A percentile compares a stretch with the other conserved stretches of the same genome.
phyloP scores from a whole-genome alignment of 2,797 vertebrate species.

The Pangasius mekongensis region DNA sequence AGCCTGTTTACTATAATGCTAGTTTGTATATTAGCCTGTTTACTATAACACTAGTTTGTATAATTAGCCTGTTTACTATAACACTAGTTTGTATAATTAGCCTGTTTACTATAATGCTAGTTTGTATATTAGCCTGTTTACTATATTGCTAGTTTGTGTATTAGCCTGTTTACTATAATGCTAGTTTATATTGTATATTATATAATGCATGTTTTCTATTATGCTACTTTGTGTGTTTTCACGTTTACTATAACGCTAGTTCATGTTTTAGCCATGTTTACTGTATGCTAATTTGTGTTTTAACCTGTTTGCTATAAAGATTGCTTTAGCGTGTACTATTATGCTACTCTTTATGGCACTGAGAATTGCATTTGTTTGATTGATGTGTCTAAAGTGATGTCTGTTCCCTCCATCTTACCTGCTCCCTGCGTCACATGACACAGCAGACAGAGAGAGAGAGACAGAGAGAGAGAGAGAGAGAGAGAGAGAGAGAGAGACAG shows the following conservation, averaged over 20 bases:
- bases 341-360: not conserved
- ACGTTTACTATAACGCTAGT: not conserved
- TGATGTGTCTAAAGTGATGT: not conserved
- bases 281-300: not conserved
- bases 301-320: not conserved
- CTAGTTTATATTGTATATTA: too few relatives aligned
- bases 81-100: not conserved
- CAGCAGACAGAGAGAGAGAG: too few relatives aligned
- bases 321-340: not conserved
- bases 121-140: not conserved
- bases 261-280: not conserved
- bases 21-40: not conserved
- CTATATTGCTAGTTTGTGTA: not conserved
- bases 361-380: not conserved
- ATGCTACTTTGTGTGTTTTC: not conserved
- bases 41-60: not conserved
- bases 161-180: not conserved
- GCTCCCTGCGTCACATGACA: not conserved
- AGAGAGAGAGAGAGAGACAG: too few relatives aligned
- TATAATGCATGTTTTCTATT: not conserved
- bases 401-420: not conserved
- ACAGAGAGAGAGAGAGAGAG: too few relatives aligned
- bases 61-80: not conserved
- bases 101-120: not conserved
- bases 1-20: not conserved